phyloP scores from a whole-genome alignment of 2,888 invertebrate species.

The Schrankia costaestrigalis region DNA sequence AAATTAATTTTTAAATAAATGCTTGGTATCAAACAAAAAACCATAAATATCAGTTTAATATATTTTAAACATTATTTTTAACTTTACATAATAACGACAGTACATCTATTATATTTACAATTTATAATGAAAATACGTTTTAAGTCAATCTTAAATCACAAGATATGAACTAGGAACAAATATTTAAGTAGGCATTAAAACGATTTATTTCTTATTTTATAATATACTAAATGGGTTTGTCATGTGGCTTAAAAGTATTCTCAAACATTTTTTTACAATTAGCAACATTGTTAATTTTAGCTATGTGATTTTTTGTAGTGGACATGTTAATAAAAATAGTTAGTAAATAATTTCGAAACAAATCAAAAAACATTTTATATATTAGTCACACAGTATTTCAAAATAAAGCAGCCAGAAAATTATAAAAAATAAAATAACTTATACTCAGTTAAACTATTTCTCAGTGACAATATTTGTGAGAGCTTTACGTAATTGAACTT shows the following conservation, averaged over 20 bases:
- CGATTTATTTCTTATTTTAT: conserved; percentile 20
- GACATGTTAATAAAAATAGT: too few species aligned
- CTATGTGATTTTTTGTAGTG: too few species aligned
- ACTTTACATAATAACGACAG: conserved; percentile 22
- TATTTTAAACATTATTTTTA: conserved; percentile 28
- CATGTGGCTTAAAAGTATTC: conserved; percentile 26
- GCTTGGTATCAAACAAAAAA: too few species aligned
- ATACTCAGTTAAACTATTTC: too few species aligned
- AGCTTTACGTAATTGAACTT: too few species aligned
- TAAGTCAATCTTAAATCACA: conserved; percentile 42
- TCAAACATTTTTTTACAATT: conserved; percentile 19
- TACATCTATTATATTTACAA: conserved; percentile 33
- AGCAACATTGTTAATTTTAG: conserved; percentile 7
- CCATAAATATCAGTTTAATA: conserved; percentile 14
- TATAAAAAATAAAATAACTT: too few species aligned
- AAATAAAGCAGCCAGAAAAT: too few species aligned
- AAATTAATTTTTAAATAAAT: background rate
- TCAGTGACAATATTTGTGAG: too few species aligned
- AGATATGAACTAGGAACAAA: conserved; percentile 53
- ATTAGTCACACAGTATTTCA: conserved; percentile 6
- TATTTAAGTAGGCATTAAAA: conserved; percentile 36
- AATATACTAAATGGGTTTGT: conserved; percentile 27
- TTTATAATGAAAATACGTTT: conserved; percentile 37
- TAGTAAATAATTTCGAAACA: too few species aligned
- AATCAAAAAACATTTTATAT: too few species aligned